Conservation (phyloP, 2,888 invertebrate species). For the Ichneumon xanthorius region DNA sequence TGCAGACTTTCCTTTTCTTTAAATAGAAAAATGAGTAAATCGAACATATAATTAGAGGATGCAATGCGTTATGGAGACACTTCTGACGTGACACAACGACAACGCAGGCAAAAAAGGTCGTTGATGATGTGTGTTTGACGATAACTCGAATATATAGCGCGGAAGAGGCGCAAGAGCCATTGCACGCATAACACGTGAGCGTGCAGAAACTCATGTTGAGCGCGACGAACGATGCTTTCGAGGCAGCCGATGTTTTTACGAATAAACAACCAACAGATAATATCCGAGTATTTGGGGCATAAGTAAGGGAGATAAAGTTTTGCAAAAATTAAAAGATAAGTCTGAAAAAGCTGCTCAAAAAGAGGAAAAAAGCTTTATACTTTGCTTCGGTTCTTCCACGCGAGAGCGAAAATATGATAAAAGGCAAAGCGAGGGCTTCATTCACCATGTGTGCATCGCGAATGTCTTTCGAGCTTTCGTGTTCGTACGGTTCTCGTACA, state of each 20-base stretch:
- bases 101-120: neutral
- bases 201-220: neutral
- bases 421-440: neutral
- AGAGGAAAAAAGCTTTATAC: neutral
- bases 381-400: neutral
- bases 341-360: neutral
- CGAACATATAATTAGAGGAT: neutral
- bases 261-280: no score
- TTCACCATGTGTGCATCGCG: neutral
- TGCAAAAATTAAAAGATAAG: neutral
- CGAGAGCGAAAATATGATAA: neutral
- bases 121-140: neutral
- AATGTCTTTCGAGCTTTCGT: conserved; percentile 29
- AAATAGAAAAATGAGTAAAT: neutral
- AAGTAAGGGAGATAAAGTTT: neutral
- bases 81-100: neutral
- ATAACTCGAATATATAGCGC: neutral
- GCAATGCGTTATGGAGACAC: neutral
- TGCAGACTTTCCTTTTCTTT: neutral
- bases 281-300: neutral
- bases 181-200: conserved; percentile 27
- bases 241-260: no score
- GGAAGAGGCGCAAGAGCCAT: conserved; percentile 9
- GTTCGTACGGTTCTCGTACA: conserved; percentile 36
- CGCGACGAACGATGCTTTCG: no score